Evolutionary conservation across 2,888 invertebrate genomes (phyloP).

Genomic region (Stratiomys singularior): DNA sequence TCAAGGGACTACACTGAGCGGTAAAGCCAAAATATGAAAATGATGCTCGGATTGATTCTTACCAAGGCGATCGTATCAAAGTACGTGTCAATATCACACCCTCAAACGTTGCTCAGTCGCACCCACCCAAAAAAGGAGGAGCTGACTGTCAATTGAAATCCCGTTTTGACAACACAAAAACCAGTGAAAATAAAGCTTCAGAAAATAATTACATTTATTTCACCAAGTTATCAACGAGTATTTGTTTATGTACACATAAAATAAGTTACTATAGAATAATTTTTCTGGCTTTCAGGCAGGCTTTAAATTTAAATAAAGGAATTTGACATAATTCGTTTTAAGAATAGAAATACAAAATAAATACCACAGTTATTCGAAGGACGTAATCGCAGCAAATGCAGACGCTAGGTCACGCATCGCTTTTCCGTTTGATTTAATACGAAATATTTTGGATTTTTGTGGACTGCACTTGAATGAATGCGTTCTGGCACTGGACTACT

Average conservation of each 20-base stretch:
- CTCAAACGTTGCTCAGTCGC: not conserved
- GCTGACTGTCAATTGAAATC: not conserved
- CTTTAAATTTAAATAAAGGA: conserved; percentile 23
- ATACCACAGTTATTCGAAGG: conserved; percentile 45
- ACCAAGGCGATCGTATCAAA: not conserved
- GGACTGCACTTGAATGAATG: not conserved
- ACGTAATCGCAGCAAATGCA: not conserved
- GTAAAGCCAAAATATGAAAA: too few relatives aligned
- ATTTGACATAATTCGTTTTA: conserved; percentile 27
- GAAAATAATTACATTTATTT: conserved; percentile 37
- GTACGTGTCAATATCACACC: not conserved
- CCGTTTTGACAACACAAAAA: not conserved
- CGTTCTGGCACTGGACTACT: not conserved
- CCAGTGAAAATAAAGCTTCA: conserved; percentile 28
- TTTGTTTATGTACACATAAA: conserved; percentile 31
- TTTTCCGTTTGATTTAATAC: not conserved
- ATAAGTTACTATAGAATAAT: conserved; percentile 38
- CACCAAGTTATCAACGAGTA: conserved; percentile 37
- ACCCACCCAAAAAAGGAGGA: too few relatives aligned
- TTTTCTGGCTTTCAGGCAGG: conserved; percentile 32
- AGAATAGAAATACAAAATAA: conserved; percentile 40
- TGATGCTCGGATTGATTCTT: not conserved
- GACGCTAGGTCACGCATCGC: not conserved
- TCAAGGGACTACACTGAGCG: too few relatives aligned
- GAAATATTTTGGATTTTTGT: not conserved